These are phyloP conservation scores for Ormyrus pomaceus DNA, from an alignment of 2,888 invertebrate species.

Conservation along the genomic window DNA sequence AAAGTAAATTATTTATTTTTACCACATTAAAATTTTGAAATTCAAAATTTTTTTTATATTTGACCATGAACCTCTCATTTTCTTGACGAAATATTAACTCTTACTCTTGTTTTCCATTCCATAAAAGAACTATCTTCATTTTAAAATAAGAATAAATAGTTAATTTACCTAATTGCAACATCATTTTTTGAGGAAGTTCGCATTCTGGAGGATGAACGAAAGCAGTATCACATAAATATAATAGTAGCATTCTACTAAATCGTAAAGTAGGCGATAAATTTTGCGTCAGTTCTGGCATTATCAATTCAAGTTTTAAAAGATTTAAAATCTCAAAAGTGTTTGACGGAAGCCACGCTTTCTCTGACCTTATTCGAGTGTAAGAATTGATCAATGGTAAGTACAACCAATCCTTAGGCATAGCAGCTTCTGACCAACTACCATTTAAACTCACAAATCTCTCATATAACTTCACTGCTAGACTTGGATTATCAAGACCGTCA, in stretches of 20 bases:
- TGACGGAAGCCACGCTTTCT: slow-evolving; percentile 55
- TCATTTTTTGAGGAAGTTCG: slow-evolving; percentile 42
- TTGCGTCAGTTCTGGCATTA: slow-evolving; percentile 67
- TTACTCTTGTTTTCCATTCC: too few species aligned
- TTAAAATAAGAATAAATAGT: slow-evolving; percentile 53
- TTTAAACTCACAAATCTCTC: slow-evolving; percentile 63
- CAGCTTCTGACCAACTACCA: slow-evolving; percentile 78
- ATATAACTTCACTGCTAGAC: slow-evolving; percentile 59
- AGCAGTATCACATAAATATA: slow-evolving; percentile 69
- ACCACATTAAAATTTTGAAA: too few species aligned
- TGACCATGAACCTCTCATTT: too few species aligned
- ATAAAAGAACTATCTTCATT: too few species aligned
- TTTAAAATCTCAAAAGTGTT: slow-evolving; percentile 63
- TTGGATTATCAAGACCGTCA: slow-evolving; percentile 10
- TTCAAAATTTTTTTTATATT: too few species aligned
- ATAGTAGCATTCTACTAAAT: slow-evolving; percentile 69
- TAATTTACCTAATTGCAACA: slow-evolving; percentile 43
- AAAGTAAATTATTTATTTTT: too few species aligned
- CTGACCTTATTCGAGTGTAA: slow-evolving; percentile 76
- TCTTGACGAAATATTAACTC: too few species aligned
- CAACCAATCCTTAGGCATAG: slow-evolving; percentile 88
- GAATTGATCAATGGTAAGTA: slow-evolving; percentile 83
- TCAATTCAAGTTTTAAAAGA: slow-evolving; percentile 66
- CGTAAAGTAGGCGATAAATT: slow-evolving; percentile 67
- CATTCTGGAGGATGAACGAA: slow-evolving; percentile 59